Evolutionary conservation across 2,797 vertebrate species (phyloP), one percentile per base, ranked within the genome.

Genomic region (Brachyrhaphis roseni): DNA sequence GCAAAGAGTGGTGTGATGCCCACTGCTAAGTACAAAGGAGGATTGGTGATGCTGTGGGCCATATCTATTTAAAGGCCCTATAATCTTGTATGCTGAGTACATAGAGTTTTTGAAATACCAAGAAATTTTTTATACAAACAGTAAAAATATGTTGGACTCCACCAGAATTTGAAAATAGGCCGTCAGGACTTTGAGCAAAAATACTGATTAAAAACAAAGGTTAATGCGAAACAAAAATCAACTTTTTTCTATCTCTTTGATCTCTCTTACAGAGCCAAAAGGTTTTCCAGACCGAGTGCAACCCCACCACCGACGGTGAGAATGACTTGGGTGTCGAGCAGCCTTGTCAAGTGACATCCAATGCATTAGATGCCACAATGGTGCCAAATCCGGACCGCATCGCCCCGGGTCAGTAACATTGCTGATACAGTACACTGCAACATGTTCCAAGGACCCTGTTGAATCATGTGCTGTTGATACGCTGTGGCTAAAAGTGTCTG

Each of bases 331-430:
- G 92, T 46, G 91, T 82, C 15, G 88, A 95, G 34, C 87, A 95
- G 41, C 83, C 91, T 10, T 92, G 95, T n/a, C 90, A 93, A 80
- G 95, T 94, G 28, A 94, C 94, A 59, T 95, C 95, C 72, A 96
- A 97, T 62, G 93, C 94, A 8, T 90, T 95, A 0, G 94, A 97
- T 45, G 93, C 94, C 72, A 93, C 86, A 75, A 94, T 87, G 53
- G 94, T 90, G 74, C 94, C 96, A 7, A 95, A 97, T 88, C 97
- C 97, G 64, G 96, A 96, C 75, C 96, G 78, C 80, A 97, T 98
- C 1, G 98, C 98, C 41, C 97, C 98, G 86, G 98, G 98, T 99
- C 95, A 93, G 57, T 92, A 62, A 36, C 79, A 41, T 47, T 64
- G 55, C 20, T 73, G 80, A 79, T 64, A 77, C 46, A 51, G 43